A percentile compares a stretch with the other conserved stretches of the same genome.
Evolutionary conservation across 2,888 invertebrate species (phyloP).

Genomic region (Eilema griseolum): DNA sequence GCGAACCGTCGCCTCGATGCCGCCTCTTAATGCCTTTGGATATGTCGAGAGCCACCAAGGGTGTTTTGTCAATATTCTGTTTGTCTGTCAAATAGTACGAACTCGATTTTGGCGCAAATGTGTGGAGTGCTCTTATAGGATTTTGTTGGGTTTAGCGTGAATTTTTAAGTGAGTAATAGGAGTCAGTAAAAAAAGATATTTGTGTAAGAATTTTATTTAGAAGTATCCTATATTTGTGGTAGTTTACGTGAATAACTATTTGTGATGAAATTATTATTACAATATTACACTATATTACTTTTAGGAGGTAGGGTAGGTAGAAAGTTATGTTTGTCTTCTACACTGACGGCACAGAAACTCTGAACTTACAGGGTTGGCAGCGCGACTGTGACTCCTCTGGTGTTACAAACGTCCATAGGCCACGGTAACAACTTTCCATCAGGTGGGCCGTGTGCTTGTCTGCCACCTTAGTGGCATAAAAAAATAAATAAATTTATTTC

Average conservation of each 20-base stretch:
- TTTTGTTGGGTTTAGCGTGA: neutral
- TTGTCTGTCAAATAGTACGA: conserved; percentile 36
- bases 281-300: too few relatives aligned
- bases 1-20: conserved; percentile 57
- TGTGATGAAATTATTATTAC: too few relatives aligned
- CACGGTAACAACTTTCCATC: too few relatives aligned
- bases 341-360: too few relatives aligned
- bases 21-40: conserved; percentile 53
- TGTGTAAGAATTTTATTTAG: neutral
- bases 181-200: neutral
- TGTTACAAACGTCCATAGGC: too few relatives aligned
- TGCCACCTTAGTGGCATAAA: too few relatives aligned
- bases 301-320: too few relatives aligned
- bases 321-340: too few relatives aligned
- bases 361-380: too few relatives aligned
- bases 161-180: neutral
- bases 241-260: neutral
- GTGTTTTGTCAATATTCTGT: conserved; percentile 47
- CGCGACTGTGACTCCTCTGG: too few relatives aligned
- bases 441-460: too few relatives aligned
- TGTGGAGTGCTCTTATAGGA: neutral
- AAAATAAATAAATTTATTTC: too few relatives aligned
- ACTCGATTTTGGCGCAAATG: neutral
- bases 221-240: neutral
- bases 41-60: conserved; percentile 42